A percentile compares a stretch with the other conserved stretches of the same genome.
phyloP scores from a whole-genome alignment of 1,140 invertebrate genomes.

The Drosophila ohnishii region DNA sequence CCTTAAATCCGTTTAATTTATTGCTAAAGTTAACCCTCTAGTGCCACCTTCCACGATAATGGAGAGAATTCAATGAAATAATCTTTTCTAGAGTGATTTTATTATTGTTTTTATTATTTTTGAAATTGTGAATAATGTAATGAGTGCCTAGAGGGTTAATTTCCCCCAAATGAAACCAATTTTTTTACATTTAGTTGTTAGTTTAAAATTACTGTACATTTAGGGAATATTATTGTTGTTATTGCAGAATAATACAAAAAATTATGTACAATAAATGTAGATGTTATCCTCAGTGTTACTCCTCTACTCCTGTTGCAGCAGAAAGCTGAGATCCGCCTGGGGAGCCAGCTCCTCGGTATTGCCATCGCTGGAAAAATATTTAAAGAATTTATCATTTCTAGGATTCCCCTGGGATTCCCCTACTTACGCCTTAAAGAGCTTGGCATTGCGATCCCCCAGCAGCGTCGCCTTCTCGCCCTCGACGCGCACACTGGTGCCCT shows the following conservation, averaged over 20 bases:
- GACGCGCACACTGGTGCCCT: conserved; percentile 88
- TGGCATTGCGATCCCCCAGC: conserved; percentile 86
- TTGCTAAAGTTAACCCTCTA: conserved; percentile 13
- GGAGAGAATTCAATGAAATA: no score
- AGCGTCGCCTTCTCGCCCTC: conserved; percentile 85
- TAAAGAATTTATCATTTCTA: not conserved
- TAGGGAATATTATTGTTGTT: conserved; percentile 51
- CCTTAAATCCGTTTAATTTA: conserved; percentile 44
- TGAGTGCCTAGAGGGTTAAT: not conserved
- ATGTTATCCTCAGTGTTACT: conserved; percentile 13
- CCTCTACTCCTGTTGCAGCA: conserved; percentile 62
- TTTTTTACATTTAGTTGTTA: conserved; percentile 34
- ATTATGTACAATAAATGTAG: conserved; percentile 37
- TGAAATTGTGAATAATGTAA: no score
- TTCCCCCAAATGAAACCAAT: not conserved
- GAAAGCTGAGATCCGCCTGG: conserved; percentile 86
- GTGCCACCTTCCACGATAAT: no score
- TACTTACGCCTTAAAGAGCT: conserved; percentile 87
- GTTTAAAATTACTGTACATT: conserved; percentile 4
- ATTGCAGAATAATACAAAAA: conserved; percentile 49
- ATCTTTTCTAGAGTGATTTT: no score
- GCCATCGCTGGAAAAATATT: conserved; percentile 83
- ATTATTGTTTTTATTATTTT: no score
- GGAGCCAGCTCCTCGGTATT: conserved; percentile 84
- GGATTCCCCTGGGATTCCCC: not conserved